Evolutionary conservation across 2,888 invertebrate species (phyloP).

Genomic region (Limnephilus lunatus): DNA sequence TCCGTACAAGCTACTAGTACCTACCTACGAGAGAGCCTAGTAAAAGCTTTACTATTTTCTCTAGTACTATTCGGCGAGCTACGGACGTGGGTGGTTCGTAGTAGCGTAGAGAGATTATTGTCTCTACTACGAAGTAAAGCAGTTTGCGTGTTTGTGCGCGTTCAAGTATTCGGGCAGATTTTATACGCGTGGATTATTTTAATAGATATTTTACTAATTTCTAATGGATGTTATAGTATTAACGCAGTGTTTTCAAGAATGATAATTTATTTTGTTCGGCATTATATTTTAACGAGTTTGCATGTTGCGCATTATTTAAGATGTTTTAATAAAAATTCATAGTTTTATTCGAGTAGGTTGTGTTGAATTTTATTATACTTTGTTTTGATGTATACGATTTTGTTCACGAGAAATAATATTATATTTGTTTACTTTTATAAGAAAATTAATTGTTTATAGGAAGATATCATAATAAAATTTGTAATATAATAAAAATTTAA

Average conservation of each 20-base stretch:
- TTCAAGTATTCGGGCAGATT: background rate
- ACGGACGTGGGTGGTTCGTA: slow-evolving; percentile 12
- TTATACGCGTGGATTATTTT: background rate
- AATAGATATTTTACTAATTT: background rate
- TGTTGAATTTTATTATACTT: no score
- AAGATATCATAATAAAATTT: no score
- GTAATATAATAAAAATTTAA: no score
- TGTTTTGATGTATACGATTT: no score
- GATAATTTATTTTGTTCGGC: no score
- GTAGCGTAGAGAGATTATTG: slow-evolving; percentile 9
- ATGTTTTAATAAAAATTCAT: background rate
- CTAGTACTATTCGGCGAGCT: slow-evolving; percentile 22
- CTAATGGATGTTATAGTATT: background rate
- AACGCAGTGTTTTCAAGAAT: no score
- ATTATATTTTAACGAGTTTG: background rate
- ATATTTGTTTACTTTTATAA: no score
- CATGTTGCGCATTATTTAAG: no score
- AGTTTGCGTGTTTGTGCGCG: background rate
- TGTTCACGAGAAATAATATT: no score
- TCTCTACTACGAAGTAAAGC: background rate
- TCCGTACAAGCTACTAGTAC: background rate
- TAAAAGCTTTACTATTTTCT: slow-evolving; percentile 35
- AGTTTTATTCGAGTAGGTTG: no score
- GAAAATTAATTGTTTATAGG: no score
- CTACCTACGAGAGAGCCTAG: background rate